phyloP scores from a whole-genome alignment of 2,113 vertebrate species.

The Balaeniceps rex region DNA sequence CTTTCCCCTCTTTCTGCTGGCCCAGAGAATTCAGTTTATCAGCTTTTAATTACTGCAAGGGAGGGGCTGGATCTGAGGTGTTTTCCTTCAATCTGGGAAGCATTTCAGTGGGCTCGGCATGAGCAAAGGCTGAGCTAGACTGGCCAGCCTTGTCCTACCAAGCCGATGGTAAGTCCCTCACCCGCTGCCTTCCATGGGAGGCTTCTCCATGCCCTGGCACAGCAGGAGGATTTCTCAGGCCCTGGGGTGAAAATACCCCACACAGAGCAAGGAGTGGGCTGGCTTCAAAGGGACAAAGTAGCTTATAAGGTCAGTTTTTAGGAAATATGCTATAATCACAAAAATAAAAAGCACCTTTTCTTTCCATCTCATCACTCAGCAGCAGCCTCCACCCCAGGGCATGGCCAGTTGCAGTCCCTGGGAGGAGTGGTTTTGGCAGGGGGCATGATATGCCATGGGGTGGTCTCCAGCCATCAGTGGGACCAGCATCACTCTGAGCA shows the following conservation, averaged over 20 bases:
- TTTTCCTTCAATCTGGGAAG: not conserved
- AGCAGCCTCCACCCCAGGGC: not conserved
- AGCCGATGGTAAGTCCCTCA: not conserved
- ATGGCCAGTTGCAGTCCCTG: not conserved
- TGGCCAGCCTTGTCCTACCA: not conserved
- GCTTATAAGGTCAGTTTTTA: not conserved
- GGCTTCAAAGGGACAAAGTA: not conserved
- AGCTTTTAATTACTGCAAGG: not conserved
- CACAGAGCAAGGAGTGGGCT: not conserved
- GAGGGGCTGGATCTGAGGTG: not conserved
- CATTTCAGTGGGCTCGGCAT: not conserved
- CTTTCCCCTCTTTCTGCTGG: not conserved
- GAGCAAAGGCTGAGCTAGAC: not conserved
- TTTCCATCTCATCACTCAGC: not conserved
- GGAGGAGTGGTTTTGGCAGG: not conserved
- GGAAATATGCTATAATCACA: not conserved
- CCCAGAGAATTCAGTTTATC: not conserved
- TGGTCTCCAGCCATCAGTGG: not conserved
- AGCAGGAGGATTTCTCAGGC: not conserved
- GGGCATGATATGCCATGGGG: accelerated
- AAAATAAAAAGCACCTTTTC: not conserved
- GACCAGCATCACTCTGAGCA: not conserved
- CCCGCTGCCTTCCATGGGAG: not conserved
- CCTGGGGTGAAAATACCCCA: not conserved
- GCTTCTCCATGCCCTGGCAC: not conserved